Evolutionary conservation across 2,797 vertebrate species (phyloP), one percentile per base, ranked within the genome.

Genomic region (Dipus sagitta): DNA sequence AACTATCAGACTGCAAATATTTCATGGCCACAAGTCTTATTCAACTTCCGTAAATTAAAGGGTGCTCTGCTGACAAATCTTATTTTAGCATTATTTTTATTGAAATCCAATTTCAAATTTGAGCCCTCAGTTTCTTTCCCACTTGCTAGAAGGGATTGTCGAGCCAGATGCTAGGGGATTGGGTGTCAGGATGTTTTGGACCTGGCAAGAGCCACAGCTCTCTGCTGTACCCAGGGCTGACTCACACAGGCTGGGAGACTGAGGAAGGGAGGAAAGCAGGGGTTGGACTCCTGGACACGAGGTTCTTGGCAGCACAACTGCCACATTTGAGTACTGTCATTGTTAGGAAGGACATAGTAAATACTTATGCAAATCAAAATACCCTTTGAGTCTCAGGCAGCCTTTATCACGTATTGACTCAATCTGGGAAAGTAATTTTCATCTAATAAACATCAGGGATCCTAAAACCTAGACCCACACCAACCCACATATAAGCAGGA

Each of bases 21-120:
- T 94, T 86, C 75, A 84, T 86, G 78, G 88, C 93, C 94, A 52
- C 93, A 93, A 89, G 3, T 71, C 71, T 92, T 80, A 90, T 78
- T 95, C 88, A 77, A 30, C 72, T 76, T 20, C 60, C 78, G 23
- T 78, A 96, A 97, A 96, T 94, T 92, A 78, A 96, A 95, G 87
- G 92, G 60, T 28, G 3, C 47, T 4, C 92, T 87, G 74, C 30
- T 96, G 68, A 74, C 70, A 58, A 94, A 96, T 38, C 67, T 54
- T 18, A 32, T 30, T 30, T 32, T n/a, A 38, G 24, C 9, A 9
- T 38, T 85, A 68, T 21, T 94, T 79, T 74, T 88, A 95, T 92
- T 96, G 92, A 97, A 98, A 72, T 83, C 88, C 95, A 96, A 97
- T 96, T 87, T 94, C 89, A 65, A 24, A 85, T 96, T 96, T 91